Percentiles rank a stretch among this genome's conserved stretches.
Conservation (phyloP, 2,113 vertebrate genomes). For the Hymenochirus boettgeri region DNA sequence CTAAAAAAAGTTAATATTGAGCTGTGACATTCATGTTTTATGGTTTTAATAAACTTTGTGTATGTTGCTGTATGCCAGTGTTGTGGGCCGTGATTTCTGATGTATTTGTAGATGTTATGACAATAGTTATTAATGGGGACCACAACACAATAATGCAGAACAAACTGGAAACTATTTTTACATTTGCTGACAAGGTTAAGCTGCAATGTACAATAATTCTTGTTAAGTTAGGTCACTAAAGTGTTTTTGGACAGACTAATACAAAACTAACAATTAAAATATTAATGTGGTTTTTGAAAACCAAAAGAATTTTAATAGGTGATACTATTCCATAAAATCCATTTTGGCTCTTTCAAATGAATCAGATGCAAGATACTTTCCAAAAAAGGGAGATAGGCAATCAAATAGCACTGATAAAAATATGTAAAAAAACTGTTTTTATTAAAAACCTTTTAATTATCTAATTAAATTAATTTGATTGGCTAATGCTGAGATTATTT, state of each 20-base stretch:
- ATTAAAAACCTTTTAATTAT: too few relatives aligned
- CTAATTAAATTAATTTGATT: too few relatives aligned
- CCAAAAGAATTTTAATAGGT: conserved; percentile 23
- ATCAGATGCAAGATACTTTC: not conserved
- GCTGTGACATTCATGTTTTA: not conserved
- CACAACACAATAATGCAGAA: conserved; percentile 1
- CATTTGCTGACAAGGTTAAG: conserved; percentile 19
- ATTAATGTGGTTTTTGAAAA: conserved; percentile 19
- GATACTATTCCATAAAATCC: conserved; percentile 28
- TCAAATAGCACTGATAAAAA: not conserved
- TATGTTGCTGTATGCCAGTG: too few relatives aligned
- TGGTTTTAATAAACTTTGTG: conserved; percentile 3
- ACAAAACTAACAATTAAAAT: conserved; percentile 27
- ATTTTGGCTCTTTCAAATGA: conserved; percentile 19
- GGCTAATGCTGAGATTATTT: too few relatives aligned
- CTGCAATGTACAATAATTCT: conserved; percentile 15
- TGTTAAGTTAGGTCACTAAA: conserved; percentile 18
- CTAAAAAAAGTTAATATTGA: conserved; percentile 33
- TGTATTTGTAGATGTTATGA: conserved; percentile 12
- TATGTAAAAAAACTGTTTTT: too few relatives aligned
- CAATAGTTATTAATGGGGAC: conserved; percentile 9
- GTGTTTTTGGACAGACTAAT: conserved; percentile 9
- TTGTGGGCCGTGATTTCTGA: too few relatives aligned
- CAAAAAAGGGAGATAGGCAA: not conserved
- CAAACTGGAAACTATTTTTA: conserved; percentile 22